Evolutionary conservation across 2,888 invertebrate species (phyloP), one percentile per base, ranked within the genome.

Genomic region (Ephialtes manifestator): DNA sequence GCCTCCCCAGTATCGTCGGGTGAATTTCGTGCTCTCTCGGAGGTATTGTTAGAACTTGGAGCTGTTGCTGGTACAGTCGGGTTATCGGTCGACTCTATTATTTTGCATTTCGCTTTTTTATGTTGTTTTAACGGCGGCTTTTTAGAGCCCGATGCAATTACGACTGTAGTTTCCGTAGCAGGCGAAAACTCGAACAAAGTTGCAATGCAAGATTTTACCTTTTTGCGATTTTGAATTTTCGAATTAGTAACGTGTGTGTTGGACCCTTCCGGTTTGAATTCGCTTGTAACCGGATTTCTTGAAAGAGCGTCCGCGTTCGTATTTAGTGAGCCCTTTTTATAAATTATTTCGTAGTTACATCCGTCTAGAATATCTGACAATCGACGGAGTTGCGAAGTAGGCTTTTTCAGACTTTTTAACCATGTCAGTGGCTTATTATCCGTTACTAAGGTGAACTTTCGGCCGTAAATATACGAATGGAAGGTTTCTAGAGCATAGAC

Each of bases 391-490:
- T 88, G 81, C 1, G 89, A 89, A 7, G 79, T 86, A 15, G 90
- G 90, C 60, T 90, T 90, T 78, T 89, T 89, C 4, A 87, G 65
- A 15, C 83, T 86, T 24, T 89, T 86, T 0, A 91, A 78, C 91
- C 92, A 92, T 0, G 77, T 68, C 24, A 90, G 71, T 1, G 91
- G 89, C 76, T 77, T 76, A 65, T 92, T 90, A 80, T 92, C 91
- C 0, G 90, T 92, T 3, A 89, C 82, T 31, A 93, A 86, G 8
- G 43, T 87, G 68, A 92, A 92, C 68, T 87, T 83, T 31, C 85
- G 82, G 15, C 91, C 92, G 70, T 88, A 90, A 8, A 92, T 71
- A 84, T 93, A 92, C 5, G 91, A 90, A 76, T 89, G 72, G 74
- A 90, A 92, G 84, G 89, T 86, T 60, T 90, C 89, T 13, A 89